Percentiles rank a stretch among this genome's conserved stretches.
These are phyloP conservation scores for Melipona quadrifasciata DNA, from an alignment of 1,140 invertebrate genomes.

Conservation along the genomic window DNA sequence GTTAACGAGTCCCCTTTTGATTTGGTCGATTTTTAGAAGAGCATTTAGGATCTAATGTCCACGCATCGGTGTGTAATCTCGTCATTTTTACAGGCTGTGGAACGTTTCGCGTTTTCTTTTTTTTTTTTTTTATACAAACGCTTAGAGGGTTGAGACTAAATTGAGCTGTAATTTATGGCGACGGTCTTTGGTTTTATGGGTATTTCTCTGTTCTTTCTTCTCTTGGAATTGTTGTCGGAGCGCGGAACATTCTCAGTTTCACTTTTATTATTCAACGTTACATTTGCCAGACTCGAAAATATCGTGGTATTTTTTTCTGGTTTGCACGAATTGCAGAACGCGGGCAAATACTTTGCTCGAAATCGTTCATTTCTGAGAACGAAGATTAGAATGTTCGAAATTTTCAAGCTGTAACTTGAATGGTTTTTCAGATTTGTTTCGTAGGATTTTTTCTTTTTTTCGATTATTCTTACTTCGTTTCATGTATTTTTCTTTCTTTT, in stretches of 20 bases:
- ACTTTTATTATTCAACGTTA: not conserved
- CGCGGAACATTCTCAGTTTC: not conserved
- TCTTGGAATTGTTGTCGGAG: not conserved
- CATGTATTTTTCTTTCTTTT: no score
- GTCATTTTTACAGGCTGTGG: no score
- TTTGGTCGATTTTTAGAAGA: not conserved
- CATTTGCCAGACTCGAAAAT: not conserved
- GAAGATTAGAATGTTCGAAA: no score
- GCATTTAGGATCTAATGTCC: not conserved
- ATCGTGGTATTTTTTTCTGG: no score
- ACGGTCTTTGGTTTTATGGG: not conserved
- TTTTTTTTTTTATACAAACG: not conserved
- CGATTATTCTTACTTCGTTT: no score
- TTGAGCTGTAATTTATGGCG: not conserved
- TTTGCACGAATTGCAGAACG: no score
- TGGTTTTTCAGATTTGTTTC: no score
- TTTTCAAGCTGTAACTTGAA: no score
- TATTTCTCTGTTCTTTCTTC: not conserved
- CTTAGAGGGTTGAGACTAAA: not conserved
- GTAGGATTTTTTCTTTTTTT: no score
- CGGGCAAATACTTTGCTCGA: no score
- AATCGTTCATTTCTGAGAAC: no score
- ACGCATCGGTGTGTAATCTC: not conserved
- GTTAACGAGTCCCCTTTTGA: constrained; percentile 10
- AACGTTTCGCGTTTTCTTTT: not conserved